Evolutionary conservation across 2,888 invertebrate species (phyloP).

Genomic region (Papilio gigon): DNA sequence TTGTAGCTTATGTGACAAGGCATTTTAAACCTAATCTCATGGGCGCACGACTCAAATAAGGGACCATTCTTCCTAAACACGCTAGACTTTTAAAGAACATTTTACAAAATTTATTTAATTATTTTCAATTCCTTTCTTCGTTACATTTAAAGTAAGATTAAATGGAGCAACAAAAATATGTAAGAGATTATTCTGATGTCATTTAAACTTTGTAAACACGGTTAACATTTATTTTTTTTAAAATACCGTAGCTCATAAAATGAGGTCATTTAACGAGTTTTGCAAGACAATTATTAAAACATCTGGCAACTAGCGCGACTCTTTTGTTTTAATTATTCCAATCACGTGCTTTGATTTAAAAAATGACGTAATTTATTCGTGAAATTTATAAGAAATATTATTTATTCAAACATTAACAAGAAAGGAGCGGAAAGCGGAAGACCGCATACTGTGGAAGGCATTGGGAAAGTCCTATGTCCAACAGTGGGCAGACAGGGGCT

Average conservation of each 20-base stretch:
- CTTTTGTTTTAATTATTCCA: slow-evolving; percentile 36
- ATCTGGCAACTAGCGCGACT: slow-evolving; percentile 14
- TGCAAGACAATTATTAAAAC: slow-evolving; percentile 39
- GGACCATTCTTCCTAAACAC: not conserved
- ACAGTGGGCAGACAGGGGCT: no score
- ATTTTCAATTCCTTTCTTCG: slow-evolving; percentile 47
- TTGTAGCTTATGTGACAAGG: not conserved
- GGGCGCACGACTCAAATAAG: not conserved
- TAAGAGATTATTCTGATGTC: slow-evolving; percentile 57
- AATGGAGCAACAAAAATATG: slow-evolving; percentile 55
- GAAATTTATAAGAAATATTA: slow-evolving; percentile 24
- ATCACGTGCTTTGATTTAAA: slow-evolving; percentile 25
- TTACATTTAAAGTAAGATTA: slow-evolving; percentile 56
- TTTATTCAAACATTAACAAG: no score
- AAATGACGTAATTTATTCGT: slow-evolving; percentile 13
- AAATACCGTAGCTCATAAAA: slow-evolving; percentile 60
- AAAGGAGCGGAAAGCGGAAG: no score
- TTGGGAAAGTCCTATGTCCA: no score
- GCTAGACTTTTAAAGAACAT: slow-evolving; percentile 2
- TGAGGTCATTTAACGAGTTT: slow-evolving; percentile 52
- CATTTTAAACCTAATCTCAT: slow-evolving; percentile 6
- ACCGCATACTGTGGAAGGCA: no score
- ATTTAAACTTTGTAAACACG: slow-evolving; percentile 60
- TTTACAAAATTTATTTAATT: slow-evolving; percentile 56
- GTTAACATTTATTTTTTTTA: slow-evolving; percentile 59